phyloP scores from a whole-genome alignment of 1,140 invertebrate genomes.

The Platyscapa corneri region DNA sequence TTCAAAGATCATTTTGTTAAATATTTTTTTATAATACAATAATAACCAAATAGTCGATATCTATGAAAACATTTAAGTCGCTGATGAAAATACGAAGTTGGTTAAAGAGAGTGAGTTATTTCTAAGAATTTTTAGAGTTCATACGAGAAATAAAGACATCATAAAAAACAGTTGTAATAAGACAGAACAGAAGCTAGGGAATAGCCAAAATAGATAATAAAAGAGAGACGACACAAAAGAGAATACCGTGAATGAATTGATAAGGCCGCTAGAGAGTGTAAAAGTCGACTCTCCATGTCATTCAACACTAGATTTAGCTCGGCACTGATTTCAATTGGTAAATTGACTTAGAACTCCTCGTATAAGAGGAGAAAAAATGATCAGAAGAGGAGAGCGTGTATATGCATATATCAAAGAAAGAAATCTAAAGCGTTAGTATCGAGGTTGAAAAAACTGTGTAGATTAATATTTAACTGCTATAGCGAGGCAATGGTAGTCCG shows the following conservation, averaged over 20 bases:
- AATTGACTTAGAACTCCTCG: conserved; percentile 65
- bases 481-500: background rate
- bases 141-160: background rate
- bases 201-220: background rate
- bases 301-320: conserved; percentile 56
- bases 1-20: no score
- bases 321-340: conserved; percentile 74
- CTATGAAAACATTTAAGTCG: background rate
- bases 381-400: background rate
- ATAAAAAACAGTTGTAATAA: background rate
- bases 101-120: background rate
- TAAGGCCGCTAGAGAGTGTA: conserved; percentile 55
- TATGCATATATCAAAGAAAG: background rate
- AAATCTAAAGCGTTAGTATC: conserved; percentile 15
- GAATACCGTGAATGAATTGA: conserved; percentile 63
- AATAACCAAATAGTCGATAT: background rate
- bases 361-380: conserved; percentile 17
- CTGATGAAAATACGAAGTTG: background rate
- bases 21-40: no score
- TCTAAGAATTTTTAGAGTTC: background rate
- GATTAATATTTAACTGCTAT: conserved; percentile 20
- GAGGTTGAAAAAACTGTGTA: conserved; percentile 31
- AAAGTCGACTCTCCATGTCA: conserved; percentile 53
- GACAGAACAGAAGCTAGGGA: background rate
- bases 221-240: background rate